A percentile compares a stretch with the other conserved stretches of the same genome.
phyloP scores from a whole-genome alignment of 2,797 vertebrate species.

The Meda fulgida region DNA sequence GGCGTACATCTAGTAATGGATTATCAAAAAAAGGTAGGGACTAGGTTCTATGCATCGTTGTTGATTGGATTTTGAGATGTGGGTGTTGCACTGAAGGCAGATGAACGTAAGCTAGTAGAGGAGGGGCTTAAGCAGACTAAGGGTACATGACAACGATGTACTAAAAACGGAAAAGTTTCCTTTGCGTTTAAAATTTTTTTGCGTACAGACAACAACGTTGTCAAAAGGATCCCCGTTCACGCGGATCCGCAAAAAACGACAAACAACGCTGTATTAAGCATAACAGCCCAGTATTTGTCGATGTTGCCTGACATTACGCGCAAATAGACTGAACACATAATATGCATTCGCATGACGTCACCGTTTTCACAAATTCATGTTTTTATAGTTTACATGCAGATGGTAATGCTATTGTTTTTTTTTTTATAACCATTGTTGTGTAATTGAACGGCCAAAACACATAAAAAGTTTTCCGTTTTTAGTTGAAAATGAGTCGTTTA shows the following conservation, averaged over 20 bases:
- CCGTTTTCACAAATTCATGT: background rate
- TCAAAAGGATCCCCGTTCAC: background rate
- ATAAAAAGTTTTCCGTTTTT: background rate
- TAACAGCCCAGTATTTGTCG: background rate
- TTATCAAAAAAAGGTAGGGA: background rate
- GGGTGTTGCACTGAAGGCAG: background rate
- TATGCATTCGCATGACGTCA: background rate
- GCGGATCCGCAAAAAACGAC: background rate
- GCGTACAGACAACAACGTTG: background rate
- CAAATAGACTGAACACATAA: background rate
- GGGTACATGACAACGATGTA: background rate
- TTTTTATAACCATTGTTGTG: background rate
- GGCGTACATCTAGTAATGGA: background rate
- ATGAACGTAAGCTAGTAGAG: background rate
- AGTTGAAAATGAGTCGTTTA: background rate
- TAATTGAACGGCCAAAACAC: background rate
- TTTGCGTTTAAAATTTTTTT: background rate
- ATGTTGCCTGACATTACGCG: background rate
- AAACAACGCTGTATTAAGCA: background rate
- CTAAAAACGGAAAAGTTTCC: background rate
- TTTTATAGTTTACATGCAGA: background rate
- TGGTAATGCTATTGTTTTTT: background rate
- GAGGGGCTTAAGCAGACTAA: background rate
- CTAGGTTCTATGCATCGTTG: background rate
- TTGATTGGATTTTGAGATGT: background rate